A percentile compares a stretch with the other conserved stretches of the same genome.
phyloP scores from a whole-genome alignment of 2,797 vertebrate species.

The Halcyon leucocephala region DNA sequence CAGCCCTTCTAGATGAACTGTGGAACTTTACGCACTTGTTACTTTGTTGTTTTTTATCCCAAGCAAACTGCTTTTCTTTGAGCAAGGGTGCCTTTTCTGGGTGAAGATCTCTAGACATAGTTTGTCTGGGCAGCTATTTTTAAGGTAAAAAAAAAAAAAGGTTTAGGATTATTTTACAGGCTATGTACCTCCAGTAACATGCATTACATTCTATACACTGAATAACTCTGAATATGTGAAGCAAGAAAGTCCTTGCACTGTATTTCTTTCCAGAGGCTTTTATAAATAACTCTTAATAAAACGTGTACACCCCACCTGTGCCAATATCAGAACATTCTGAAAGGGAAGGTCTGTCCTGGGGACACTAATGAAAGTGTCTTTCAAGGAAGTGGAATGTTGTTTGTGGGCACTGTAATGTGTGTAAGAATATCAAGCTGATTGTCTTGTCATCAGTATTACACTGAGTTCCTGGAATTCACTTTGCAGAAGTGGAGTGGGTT shows the following conservation, averaged over 20 bases:
- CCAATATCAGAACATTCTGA: not conserved
- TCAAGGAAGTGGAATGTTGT: not conserved
- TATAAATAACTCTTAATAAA: conserved; percentile 4
- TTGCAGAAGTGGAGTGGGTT: not conserved
- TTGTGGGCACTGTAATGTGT: conserved; percentile 2
- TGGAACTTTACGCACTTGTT: not conserved
- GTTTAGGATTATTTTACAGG: not conserved
- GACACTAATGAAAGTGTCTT: not conserved
- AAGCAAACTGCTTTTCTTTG: not conserved
- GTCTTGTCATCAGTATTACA: not conserved
- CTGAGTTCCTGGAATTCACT: not conserved
- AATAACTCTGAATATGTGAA: not conserved
- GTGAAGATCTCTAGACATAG: not conserved
- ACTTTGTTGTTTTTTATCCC: not conserved
- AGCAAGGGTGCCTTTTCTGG: not conserved
- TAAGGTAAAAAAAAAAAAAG: not conserved
- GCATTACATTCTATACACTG: not conserved
- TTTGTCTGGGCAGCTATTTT: not conserved
- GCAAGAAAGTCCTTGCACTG: not conserved
- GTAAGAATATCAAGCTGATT: not conserved
- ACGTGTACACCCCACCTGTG: not conserved
- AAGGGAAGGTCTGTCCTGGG: not conserved
- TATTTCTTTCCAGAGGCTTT: not conserved
- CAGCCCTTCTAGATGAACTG: not conserved
- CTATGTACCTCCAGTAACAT: not conserved